Evolutionary conservation across 1,140 invertebrate genomes (phyloP).

Genomic region (Cotesia typhae): DNA sequence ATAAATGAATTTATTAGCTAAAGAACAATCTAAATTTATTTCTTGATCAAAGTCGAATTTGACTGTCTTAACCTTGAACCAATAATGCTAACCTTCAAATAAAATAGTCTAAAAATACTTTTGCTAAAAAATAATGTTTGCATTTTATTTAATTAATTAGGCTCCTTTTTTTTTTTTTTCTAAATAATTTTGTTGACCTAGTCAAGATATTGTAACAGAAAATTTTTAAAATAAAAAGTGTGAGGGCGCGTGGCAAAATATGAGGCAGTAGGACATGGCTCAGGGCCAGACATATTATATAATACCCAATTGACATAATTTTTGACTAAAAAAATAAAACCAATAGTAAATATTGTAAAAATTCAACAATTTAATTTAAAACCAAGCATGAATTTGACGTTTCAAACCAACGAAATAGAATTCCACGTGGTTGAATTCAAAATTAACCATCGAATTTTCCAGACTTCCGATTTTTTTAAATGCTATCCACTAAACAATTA

Average conservation of each 20-base stretch:
- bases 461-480: no score
- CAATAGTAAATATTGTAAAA: neutral
- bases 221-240: constrained; percentile 15
- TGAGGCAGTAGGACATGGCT: constrained; percentile 43
- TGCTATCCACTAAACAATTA: no score
- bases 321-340: neutral
- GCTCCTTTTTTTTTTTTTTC: no score
- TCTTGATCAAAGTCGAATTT: neutral
- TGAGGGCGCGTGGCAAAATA: constrained; percentile 31
- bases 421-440: constrained; percentile 28
- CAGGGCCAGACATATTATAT: constrained; percentile 49
- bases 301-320: constrained; percentile 35
- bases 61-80: neutral
- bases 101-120: neutral
- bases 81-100: constrained; percentile 1
- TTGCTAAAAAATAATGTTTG: neutral
- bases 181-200: neutral
- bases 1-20: neutral
- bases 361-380: neutral
- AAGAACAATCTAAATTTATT: neutral
- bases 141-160: neutral
- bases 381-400: no score
- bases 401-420: neutral
- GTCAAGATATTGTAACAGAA: neutral
- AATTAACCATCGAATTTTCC: neutral